Conservation (phyloP, 2,888 invertebrate genomes). For the Nemotelus pantherinus region DNA sequence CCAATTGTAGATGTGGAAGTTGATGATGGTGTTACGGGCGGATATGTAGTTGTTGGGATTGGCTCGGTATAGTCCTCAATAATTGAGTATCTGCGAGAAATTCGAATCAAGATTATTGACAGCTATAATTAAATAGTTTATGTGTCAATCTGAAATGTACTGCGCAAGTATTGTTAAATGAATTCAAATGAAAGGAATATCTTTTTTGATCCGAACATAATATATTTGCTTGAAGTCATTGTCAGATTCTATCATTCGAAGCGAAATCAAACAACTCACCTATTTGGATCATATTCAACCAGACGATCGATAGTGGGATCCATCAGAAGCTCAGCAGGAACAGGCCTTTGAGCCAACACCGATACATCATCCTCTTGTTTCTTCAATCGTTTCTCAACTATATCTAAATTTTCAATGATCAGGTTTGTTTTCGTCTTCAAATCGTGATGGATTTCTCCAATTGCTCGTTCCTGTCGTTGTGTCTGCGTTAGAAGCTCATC, state of each 20-base stretch:
- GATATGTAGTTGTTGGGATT: conserved; percentile 61
- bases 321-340: conserved; percentile 77
- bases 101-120: not conserved
- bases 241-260: too few species aligned
- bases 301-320: conserved; percentile 82
- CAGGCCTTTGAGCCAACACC: conserved; percentile 78
- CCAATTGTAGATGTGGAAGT: conserved; percentile 54
- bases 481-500: conserved; percentile 86
- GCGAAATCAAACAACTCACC: conserved; percentile 65
- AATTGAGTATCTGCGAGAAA: conserved; percentile 59
- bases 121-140: not conserved
- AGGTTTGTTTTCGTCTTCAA: conserved; percentile 83
- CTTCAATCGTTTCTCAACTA: conserved; percentile 84
- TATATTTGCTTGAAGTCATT: too few species aligned
- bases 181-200: too few species aligned
- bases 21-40: conserved; percentile 51
- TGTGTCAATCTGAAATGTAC: not conserved
- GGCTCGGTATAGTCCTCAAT: conserved; percentile 62
- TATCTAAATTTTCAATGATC: conserved; percentile 86
- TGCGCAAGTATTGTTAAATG: too few species aligned
- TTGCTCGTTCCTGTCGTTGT: conserved; percentile 85
- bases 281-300: conserved; percentile 80
- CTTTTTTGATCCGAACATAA: too few species aligned
- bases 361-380: conserved; percentile 88
- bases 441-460: conserved; percentile 86